Conservation (phyloP, 2,888 invertebrate genomes). For the Chalcosyrphus nemorum region DNA sequence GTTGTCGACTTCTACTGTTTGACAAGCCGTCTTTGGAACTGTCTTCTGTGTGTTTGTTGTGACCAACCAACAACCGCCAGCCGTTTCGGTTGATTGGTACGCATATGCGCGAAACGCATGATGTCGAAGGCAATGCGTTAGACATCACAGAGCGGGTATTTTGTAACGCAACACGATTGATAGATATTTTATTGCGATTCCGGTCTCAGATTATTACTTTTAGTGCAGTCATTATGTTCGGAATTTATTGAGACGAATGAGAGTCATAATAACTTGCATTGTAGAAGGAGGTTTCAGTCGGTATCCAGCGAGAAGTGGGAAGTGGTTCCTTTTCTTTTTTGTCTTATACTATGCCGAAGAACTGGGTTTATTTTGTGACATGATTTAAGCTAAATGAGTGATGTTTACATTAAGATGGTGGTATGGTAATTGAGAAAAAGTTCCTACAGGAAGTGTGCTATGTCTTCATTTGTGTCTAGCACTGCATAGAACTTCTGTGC, state of each 20-base stretch:
- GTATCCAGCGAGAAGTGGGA: no score
- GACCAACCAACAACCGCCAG: conserved; percentile 12
- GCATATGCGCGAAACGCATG: conserved; percentile 42
- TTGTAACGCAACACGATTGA: conserved; percentile 48
- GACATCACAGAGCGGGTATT: conserved; percentile 22
- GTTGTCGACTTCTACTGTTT: conserved; percentile 60
- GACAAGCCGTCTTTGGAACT: conserved; percentile 42
- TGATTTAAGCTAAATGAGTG: no score
- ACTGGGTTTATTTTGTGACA: no score
- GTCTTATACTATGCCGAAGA: no score
- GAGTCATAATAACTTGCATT: conserved; percentile 2
- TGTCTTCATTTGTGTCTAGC: no score
- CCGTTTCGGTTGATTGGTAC: conserved; percentile 42
- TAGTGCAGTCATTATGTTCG: conserved; percentile 13
- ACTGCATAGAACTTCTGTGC: no score
- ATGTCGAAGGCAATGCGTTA: conserved; percentile 25
- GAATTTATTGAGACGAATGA: conserved; percentile 58
- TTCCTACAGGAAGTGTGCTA: no score
- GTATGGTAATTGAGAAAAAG: no score
- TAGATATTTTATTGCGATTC: conserved; percentile 50
- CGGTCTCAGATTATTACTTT: conserved; percentile 29
- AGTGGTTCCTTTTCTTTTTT: no score
- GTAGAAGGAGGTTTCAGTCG: not conserved
- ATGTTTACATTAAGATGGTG: no score
- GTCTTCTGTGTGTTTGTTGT: no score